phyloP scores from a whole-genome alignment of 1,140 invertebrate genomes.

The Chrysopa pallens region DNA sequence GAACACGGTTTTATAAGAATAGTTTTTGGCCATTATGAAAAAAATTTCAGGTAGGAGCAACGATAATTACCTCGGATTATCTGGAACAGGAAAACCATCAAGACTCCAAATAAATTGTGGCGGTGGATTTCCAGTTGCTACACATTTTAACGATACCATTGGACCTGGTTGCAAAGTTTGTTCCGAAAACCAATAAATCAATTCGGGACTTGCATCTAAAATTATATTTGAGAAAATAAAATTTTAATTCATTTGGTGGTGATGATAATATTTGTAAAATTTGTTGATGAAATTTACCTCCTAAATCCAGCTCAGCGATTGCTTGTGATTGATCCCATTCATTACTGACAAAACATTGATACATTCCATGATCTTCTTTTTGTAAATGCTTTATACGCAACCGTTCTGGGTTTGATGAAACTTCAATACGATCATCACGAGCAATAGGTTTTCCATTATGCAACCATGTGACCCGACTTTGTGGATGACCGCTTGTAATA shows the following conservation, averaged over 20 bases:
- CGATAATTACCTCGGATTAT: conserved; percentile 34
- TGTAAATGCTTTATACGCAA: conserved; percentile 49
- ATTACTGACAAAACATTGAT: conserved; percentile 76
- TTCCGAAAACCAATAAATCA: conserved; percentile 77
- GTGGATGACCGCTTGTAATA: conserved; percentile 66
- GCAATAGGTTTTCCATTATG: conserved; percentile 60
- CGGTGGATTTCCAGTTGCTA: conserved; percentile 76
- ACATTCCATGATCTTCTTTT: conserved; percentile 68
- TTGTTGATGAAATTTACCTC: conserved; percentile 34
- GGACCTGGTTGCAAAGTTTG: conserved; percentile 78
- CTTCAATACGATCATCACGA: conserved; percentile 35
- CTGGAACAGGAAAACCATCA: conserved; percentile 67
- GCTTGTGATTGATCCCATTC: conserved; percentile 73
- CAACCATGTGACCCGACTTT: conserved; percentile 63
- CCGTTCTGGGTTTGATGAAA: conserved; percentile 28
- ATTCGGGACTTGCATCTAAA: conserved; percentile 66
- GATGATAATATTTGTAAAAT: background rate
- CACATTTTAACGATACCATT: conserved; percentile 75
- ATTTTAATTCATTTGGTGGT: too few species aligned
- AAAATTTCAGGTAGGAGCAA: too few species aligned
- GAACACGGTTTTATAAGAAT: too few species aligned
- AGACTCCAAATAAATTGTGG: conserved; percentile 78
- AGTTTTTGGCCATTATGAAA: too few species aligned
- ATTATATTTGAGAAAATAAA: conserved; percentile 2
- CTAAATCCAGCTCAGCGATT: conserved; percentile 61